Evolutionary conservation across 1,140 invertebrate genomes (phyloP), one percentile per base, ranked within the genome.

Genomic region (Oncopodura yosiiana): DNA sequence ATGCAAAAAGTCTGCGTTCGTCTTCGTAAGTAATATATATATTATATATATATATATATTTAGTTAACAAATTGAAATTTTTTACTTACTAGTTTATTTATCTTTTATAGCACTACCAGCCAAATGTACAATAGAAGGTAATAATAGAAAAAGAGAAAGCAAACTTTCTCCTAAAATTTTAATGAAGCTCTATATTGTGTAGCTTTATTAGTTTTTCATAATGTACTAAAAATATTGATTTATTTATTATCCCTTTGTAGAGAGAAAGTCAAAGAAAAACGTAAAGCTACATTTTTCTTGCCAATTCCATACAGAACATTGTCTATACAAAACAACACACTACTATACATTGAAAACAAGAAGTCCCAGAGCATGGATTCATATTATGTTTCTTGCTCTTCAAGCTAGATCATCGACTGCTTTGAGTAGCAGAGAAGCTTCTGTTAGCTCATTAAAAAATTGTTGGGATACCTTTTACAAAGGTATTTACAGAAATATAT

Each of bases 391-490:
- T 72, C 77, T 95, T 34, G 86, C 88, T 55, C 77, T 94, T 62
- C 84, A 88, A 76, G 86, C 88, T 3, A 76, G 84, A 62, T 82
- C 86, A 58, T 74, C 78, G 19, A 78, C 80, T 55, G 87, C 89
- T 24, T 71, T 94, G 14, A 89, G 86, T 69, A 87, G 84, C 38
- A 70, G 86, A 23, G 87, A 93, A 71, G 75, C 83, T 11, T 82
- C 83, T 61, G 87, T 93, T 1, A 82, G 81, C 62, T 83, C 81
- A 69, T 73, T 90, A 38, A 90, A 89, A 70, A 82, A 87, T 68
- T 92, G 89, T 71, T 94, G 90, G 88, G 87, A 94, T 70, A 88
- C 87, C n/a, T n/a, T n/a, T n/a, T n/a, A n/a, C n/a, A n/a, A n/a
- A n/a, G n/a, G n/a, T n/a, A n/a, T n/a, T n/a, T n/a, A n/a, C n/a